phyloP scores from a whole-genome alignment of 2,888 invertebrate species.

The Aphodius sticticus region DNA sequence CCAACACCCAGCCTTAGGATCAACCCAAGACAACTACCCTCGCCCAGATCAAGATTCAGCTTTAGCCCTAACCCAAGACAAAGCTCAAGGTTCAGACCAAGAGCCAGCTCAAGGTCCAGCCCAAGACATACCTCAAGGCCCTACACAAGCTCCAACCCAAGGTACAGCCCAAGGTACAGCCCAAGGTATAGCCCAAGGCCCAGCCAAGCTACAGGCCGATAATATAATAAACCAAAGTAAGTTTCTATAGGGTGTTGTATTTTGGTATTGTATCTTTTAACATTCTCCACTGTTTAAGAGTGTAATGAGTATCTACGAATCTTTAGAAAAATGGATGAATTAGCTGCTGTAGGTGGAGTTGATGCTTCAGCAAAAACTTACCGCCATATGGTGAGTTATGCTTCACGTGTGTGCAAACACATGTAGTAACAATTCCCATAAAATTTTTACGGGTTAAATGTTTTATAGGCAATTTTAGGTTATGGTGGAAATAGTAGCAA shows the following conservation, averaged over 20 bases:
- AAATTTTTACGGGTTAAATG: not conserved
- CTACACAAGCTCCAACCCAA: too few relatives aligned
- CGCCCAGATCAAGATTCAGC: too few relatives aligned
- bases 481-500: not conserved
- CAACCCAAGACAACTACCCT: too few relatives aligned
- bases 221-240: not conserved
- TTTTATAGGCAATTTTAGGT: not conserved
- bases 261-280: not conserved
- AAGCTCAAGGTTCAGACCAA: too few relatives aligned
- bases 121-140: too few relatives aligned
- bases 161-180: too few relatives aligned
- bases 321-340: not conserved
- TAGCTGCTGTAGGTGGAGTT: slow-evolving; percentile 39
- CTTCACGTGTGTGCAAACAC: not conserved
- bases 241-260: not conserved
- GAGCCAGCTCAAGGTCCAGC: too few relatives aligned
- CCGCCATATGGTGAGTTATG: slow-evolving; percentile 45
- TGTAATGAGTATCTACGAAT: not conserved
- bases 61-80: too few relatives aligned
- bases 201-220: not conserved
- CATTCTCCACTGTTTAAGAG: not conserved
- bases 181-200: too few relatives aligned
- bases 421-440: not conserved
- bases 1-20: too few relatives aligned
- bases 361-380: slow-evolving; percentile 41